phyloP scores from a whole-genome alignment of 2,113 vertebrate genomes.

The Poicephalus meyeri region DNA sequence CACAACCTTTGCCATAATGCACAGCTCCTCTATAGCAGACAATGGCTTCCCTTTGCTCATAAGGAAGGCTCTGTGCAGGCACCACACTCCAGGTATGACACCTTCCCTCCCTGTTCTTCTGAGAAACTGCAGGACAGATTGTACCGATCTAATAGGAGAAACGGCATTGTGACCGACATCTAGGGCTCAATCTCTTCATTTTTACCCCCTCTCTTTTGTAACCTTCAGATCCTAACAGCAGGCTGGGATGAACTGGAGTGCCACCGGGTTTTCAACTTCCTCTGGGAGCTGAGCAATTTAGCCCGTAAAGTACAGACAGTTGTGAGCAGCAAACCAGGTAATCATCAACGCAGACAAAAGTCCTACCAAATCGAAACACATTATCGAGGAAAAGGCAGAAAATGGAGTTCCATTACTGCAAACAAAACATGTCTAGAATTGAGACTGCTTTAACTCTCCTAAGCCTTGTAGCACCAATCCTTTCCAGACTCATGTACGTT shows the following conservation, averaged over 20 bases:
- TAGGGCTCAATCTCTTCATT: background rate
- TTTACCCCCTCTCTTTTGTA: background rate
- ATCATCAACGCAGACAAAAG: background rate
- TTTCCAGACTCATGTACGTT: rapidly evolving
- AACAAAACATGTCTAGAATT: background rate
- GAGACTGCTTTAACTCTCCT: background rate
- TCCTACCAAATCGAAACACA: rapidly evolving
- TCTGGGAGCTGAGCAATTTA: conserved; percentile 82
- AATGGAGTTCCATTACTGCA: background rate
- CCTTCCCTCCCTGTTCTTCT: background rate
- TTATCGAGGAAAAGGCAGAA: background rate
- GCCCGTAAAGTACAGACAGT: conserved; percentile 77
- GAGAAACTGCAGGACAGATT: background rate
- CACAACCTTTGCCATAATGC: background rate
- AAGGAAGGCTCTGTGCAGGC: background rate
- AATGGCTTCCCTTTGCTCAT: background rate
- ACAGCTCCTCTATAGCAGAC: background rate
- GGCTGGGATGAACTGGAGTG: conserved; percentile 92
- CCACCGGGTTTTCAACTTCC: conserved; percentile 84
- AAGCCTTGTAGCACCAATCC: background rate
- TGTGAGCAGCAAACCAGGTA: conserved; percentile 84
- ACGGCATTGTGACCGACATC: background rate
- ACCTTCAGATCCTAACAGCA: conserved; percentile 82
- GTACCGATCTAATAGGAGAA: background rate
- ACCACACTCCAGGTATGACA: too few species aligned